Base-by-base conservation (phyloP, 2,888 invertebrate species). In the Drosophila infuscata region DNA sequence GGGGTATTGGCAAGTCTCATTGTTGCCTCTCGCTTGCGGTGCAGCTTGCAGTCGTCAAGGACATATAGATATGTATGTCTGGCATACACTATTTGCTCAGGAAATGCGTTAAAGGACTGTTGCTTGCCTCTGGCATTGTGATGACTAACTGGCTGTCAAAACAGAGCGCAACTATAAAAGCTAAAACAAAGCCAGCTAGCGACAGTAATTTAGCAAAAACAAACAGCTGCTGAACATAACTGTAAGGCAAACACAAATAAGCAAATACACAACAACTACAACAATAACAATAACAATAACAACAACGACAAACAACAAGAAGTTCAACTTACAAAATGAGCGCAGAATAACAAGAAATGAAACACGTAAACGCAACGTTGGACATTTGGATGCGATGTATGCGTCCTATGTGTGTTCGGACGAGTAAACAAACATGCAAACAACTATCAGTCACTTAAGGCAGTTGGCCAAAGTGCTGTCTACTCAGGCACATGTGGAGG, bases 371-470 rank as follows among this genome's bases (percentile, higher is more conserved):
- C 81, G 87, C 77, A 72, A 64, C 41, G 79, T 82, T 71, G 70
- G 33, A 54, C 62, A 58, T 57, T 29, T 46, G 46, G 46, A 46
- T 46, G 25, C 25, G 15, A 8, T 17, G 36, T 11, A 25, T 0
- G 20, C 0, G 20, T 25, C 20, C 20, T 25, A 25, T 69, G 69
- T 74, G 53, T 73, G 63, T 49, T 57, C 63, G 69, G 66, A 65
- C 60, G 74, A 73, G 75, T 74, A 90, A 83, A 86, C 76, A 89
- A 88, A 79, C 90, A 74, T 69, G 75, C 84, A 89, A 87, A 83
- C 90, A 86, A 90, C 86, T 89, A 90, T 90, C 90, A 84, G 84
- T 87, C 86, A 89, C 86, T 87, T 90, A 87, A 89, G 76, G 74
- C 69, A 72, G 81, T 74, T 76, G 74, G 64, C 68, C 81, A 81